A percentile compares a stretch with the other conserved stretches of the same genome.
Conservation (phyloP, 2,797 vertebrate genomes). For the Amphiprion clarkii region DNA sequence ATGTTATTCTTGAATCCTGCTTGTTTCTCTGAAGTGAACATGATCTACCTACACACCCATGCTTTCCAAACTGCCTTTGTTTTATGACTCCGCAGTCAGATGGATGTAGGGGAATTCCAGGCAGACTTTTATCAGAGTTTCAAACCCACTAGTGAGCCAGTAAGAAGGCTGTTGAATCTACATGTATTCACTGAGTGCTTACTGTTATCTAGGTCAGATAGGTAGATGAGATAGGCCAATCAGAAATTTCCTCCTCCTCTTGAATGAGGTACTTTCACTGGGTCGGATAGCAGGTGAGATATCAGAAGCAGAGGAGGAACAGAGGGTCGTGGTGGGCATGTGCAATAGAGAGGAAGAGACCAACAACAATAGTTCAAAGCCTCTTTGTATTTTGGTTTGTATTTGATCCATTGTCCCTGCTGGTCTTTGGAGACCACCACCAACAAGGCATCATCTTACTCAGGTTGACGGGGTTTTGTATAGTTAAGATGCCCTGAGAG, state of each 20-base stretch:
- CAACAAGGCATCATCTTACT: conserved; percentile 84
- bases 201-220: conserved; percentile 56
- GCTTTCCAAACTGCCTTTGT: conserved; percentile 50
- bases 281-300: conserved; percentile 32
- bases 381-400: conserved; percentile 61
- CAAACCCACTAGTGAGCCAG: conserved; percentile 46
- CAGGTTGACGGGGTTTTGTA: conserved; percentile 73
- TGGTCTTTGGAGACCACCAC: conserved; percentile 82
- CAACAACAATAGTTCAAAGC: conserved; percentile 85
- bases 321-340: conserved; percentile 59
- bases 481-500: conserved; percentile 71
- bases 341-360: conserved; percentile 67
- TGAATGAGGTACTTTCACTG: conserved; percentile 71
- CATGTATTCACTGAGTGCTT: conserved; percentile 40
- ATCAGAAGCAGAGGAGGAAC: conserved; percentile 60
- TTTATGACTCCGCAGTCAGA: conserved; percentile 53
- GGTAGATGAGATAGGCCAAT: conserved; percentile 56
- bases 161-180: conserved; percentile 38
- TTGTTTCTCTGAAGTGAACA: conserved; percentile 41
- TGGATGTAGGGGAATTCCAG: conserved; percentile 68
- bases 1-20: conserved; percentile 41
- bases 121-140: conserved; percentile 62
- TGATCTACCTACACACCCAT: conserved; percentile 48
- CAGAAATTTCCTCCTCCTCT: conserved; percentile 40
- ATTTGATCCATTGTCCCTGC: conserved; percentile 86